phyloP scores from a whole-genome alignment of 2,797 vertebrate species.

The Coluber constrictor region DNA sequence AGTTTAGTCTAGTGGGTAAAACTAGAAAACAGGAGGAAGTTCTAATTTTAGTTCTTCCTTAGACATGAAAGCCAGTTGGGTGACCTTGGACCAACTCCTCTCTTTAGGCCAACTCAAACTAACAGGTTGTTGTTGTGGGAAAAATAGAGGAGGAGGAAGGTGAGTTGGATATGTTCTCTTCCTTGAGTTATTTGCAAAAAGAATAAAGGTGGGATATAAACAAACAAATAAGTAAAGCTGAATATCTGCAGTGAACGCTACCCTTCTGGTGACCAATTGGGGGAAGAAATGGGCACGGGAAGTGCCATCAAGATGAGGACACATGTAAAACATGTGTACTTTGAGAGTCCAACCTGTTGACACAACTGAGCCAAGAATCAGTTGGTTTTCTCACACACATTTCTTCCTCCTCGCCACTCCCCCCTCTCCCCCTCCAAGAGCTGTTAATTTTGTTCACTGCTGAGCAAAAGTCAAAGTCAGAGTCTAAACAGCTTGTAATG shows the following conservation, averaged over 20 bases:
- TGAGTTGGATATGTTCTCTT: not conserved
- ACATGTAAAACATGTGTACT: conserved; percentile 44
- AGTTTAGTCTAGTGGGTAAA: not conserved
- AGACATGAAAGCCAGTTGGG: not conserved
- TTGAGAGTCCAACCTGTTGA: conserved; percentile 63
- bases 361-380: conserved; percentile 72
- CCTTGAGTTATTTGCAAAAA: not conserved
- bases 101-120: not conserved
- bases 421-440: conserved; percentile 70
- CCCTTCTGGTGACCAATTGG: conserved; percentile 2
- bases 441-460: conserved; percentile 83
- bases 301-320: conserved; percentile 36
- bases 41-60: not conserved
- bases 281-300: not conserved
- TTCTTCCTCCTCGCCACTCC: conserved; percentile 38
- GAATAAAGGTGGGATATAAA: not conserved
- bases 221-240: conserved; percentile 11
- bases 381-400: conserved; percentile 42
- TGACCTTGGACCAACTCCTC: not conserved
- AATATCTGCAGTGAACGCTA: conserved; percentile 45
- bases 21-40: not conserved
- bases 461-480: conserved; percentile 83
- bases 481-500: conserved; percentile 87
- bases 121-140: not conserved
- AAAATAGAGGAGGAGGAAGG: not conserved